A percentile compares a stretch with the other conserved stretches of the same genome.
phyloP scores from a whole-genome alignment of 2,888 invertebrate species.

The Metopia argyrocephala region DNA sequence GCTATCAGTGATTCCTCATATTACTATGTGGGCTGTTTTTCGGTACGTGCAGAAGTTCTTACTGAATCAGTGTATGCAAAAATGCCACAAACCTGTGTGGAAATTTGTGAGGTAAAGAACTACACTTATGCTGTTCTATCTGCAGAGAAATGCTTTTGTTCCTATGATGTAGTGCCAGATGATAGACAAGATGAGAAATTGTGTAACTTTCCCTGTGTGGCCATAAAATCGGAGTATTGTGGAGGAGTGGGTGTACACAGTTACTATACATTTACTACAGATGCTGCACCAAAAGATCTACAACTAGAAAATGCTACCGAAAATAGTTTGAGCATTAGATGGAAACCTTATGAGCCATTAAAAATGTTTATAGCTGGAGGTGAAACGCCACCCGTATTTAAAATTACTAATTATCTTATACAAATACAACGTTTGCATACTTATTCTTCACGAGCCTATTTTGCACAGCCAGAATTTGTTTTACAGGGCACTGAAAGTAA shows the following conservation, averaged over 20 bases:
- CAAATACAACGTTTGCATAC: constrained; percentile 81
- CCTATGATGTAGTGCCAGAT: constrained; percentile 67
- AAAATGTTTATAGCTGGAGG: constrained; percentile 70
- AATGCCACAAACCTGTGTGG: constrained; percentile 75
- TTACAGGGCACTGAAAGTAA: constrained; percentile 82
- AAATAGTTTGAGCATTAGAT: constrained; percentile 81
- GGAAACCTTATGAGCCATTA: constrained; percentile 81
- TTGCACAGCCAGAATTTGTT: constrained; percentile 80
- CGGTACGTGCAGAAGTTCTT: constrained; percentile 73
- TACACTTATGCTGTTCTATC: constrained; percentile 74
- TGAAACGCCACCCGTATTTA: constrained; percentile 65
- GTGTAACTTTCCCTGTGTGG: constrained; percentile 82
- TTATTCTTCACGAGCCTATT: constrained; percentile 80
- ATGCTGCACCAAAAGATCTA: constrained; percentile 82
- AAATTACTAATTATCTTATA: constrained; percentile 81
- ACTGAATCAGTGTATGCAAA: constrained; percentile 74
- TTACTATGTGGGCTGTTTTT: constrained; percentile 76
- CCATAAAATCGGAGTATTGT: constrained; percentile 82
- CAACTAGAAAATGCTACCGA: constrained; percentile 82
- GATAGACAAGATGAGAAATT: constrained; percentile 78
- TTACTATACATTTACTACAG: constrained; percentile 80
- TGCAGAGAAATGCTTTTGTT: constrained; percentile 75
- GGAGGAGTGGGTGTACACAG: constrained; percentile 84
- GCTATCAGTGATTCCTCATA: constrained; percentile 66
- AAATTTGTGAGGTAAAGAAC: constrained; percentile 74